A percentile compares a stretch with the other conserved stretches of the same genome.
Conservation (phyloP, 2,113 vertebrate genomes). For the Lontra canadensis region DNA sequence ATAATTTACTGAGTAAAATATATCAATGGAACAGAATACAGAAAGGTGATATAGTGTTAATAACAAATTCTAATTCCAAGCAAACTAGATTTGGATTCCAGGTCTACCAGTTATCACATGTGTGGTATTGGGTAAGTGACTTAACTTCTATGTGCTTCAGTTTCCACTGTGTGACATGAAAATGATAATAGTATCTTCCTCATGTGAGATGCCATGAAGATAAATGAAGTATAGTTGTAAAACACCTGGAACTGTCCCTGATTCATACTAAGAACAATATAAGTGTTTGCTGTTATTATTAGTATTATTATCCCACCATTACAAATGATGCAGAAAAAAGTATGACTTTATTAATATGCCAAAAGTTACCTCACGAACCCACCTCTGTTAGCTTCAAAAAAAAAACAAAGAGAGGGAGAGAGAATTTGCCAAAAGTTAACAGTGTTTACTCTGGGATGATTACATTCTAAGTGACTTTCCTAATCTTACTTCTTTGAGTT, state of each 20-base stretch:
- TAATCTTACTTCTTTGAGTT: not conserved
- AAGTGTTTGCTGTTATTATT: not conserved
- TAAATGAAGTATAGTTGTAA: not conserved
- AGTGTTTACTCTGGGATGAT: not conserved
- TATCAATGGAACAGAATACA: not conserved
- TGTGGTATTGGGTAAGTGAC: not conserved
- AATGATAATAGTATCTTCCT: not conserved
- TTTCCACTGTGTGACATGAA: not conserved
- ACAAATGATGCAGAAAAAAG: conserved; percentile 4
- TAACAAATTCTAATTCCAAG: not conserved
- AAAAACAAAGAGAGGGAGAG: not conserved
- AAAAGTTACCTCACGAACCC: not conserved
- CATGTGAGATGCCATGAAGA: not conserved
- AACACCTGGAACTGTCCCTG: not conserved
- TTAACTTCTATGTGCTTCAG: not conserved
- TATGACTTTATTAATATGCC: not conserved
- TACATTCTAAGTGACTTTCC: not conserved
- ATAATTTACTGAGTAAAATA: not conserved
- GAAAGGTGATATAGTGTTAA: not conserved
- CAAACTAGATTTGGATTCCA: not conserved
- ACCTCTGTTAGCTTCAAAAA: not conserved
- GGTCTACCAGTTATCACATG: not conserved
- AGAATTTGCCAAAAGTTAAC: not conserved
- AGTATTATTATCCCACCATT: not conserved
- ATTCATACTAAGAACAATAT: not conserved